A percentile compares a stretch with the other conserved stretches of the same genome.
Evolutionary conservation across 2,888 invertebrate genomes (phyloP).

Genomic region (Eilema depressum): DNA sequence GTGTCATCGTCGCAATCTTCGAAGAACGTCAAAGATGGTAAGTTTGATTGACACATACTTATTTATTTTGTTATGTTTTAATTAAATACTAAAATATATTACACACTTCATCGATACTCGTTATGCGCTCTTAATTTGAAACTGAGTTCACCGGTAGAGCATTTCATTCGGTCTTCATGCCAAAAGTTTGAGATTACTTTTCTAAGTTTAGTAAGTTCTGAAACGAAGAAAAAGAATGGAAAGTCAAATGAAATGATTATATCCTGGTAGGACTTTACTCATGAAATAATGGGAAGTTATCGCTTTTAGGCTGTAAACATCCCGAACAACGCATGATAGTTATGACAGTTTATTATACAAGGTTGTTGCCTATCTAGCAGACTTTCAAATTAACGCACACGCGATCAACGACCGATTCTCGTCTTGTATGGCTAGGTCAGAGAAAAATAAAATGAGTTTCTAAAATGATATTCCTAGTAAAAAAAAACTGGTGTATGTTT

Average conservation of each 20-base stretch:
- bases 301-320: background rate
- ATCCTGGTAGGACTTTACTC: background rate
- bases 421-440: conserved; percentile 51
- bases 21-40: conserved; percentile 92
- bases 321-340: background rate
- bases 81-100: background rate
- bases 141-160: background rate
- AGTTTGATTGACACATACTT: conserved; percentile 75
- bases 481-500: no score
- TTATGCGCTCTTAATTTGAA: background rate
- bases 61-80: conserved; percentile 35
- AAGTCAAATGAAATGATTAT: conserved; percentile 12
- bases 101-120: conserved; percentile 9
- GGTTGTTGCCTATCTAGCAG: conserved; percentile 23
- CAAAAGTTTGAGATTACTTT: conserved; percentile 54
- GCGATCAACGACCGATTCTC: conserved; percentile 49
- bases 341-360: conserved; percentile 11
- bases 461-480: background rate
- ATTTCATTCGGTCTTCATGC: conserved; percentile 20
- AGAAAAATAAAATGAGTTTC: conserved; percentile 19
- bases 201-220: conserved; percentile 37
- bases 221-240: conserved; percentile 19
- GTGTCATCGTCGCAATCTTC: conserved; percentile 90
- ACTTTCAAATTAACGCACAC: conserved; percentile 57
- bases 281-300: background rate